These are phyloP conservation scores for Hypotaenidia okinawae DNA, from an alignment of 2,797 vertebrate genomes.

Conservation along the genomic window DNA sequence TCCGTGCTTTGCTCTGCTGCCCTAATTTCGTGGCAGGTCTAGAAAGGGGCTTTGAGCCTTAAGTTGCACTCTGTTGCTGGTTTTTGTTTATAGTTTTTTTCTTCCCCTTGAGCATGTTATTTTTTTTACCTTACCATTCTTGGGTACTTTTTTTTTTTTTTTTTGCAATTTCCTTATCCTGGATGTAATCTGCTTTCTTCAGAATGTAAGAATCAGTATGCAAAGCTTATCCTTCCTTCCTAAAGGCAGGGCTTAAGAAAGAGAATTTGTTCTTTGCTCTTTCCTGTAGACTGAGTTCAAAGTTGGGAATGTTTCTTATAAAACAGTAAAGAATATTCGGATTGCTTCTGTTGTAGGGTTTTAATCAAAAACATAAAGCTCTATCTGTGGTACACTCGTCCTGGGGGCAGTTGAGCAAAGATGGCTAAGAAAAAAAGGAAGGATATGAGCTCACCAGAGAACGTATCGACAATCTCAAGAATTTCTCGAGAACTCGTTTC, in stretches of 20 bases:
- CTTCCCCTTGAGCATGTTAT: neutral
- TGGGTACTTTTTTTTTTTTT: neutral
- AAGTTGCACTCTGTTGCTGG: neutral
- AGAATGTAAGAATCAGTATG: conserved; percentile 55
- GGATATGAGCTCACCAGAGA: conserved; percentile 19
- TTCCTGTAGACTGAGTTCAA: neutral
- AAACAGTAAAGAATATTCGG: neutral
- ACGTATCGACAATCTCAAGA: neutral
- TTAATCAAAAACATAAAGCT: conserved; percentile 30
- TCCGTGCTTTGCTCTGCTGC: neutral
- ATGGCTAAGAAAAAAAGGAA: conserved; percentile 32
- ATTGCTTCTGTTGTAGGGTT: neutral
- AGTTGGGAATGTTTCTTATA: conserved; percentile 44
- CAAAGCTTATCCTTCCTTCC: conserved; percentile 57
- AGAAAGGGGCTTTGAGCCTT: neutral
- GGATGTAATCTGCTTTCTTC: conserved; percentile 57
- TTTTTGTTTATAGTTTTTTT: neutral
- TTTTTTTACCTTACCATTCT: conserved; percentile 18
- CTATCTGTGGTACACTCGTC: neutral
- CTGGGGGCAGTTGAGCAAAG: neutral
- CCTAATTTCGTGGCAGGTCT: neutral
- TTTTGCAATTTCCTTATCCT: conserved; percentile 52
- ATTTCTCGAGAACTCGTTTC: neutral
- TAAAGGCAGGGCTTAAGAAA: conserved; percentile 61
- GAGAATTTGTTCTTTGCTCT: conserved; percentile 38